Evolutionary conservation across 2,113 vertebrate species (phyloP).

Genomic region (Gobio gobio): DNA sequence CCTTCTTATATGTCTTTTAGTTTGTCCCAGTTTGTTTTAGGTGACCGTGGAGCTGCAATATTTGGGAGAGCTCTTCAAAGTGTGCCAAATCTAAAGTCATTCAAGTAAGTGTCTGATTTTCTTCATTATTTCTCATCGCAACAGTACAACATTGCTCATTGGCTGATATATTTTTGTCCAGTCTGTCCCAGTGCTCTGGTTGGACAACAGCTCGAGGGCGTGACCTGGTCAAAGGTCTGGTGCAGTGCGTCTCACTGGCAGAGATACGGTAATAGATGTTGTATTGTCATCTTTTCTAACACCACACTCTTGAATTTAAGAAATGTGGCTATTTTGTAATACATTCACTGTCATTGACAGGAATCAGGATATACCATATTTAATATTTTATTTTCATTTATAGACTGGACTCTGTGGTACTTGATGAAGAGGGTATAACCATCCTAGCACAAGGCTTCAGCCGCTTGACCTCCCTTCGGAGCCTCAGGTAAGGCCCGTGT

Average conservation of each 20-base stretch:
- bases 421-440: slow-evolving; percentile 62
- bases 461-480: slow-evolving; percentile 66
- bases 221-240: slow-evolving; percentile 62
- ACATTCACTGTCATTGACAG: not conserved
- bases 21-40: slow-evolving; percentile 74
- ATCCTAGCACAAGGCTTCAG: slow-evolving; percentile 68
- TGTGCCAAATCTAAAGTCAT: slow-evolving; percentile 65
- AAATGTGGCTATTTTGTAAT: not conserved
- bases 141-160: not conserved
- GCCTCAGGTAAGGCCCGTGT: slow-evolving; percentile 71
- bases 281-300: no score
- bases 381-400: not conserved
- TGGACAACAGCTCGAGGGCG: slow-evolving; percentile 57
- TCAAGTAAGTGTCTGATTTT: slow-evolving; percentile 70
- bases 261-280: slow-evolving; percentile 65
- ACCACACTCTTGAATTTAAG: not conserved
- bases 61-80: slow-evolving; percentile 61
- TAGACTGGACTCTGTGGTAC: slow-evolving; percentile 77
- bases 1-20: slow-evolving; percentile 61
- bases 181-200: slow-evolving; percentile 65
- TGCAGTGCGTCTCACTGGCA: slow-evolving; percentile 60
- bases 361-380: not conserved
- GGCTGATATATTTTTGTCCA: slow-evolving; percentile 43
- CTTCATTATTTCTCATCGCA: not conserved
- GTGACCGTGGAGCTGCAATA: slow-evolving; percentile 54